Conservation (phyloP, 2,888 invertebrate species). For the Rhamphomyia laevipes region DNA sequence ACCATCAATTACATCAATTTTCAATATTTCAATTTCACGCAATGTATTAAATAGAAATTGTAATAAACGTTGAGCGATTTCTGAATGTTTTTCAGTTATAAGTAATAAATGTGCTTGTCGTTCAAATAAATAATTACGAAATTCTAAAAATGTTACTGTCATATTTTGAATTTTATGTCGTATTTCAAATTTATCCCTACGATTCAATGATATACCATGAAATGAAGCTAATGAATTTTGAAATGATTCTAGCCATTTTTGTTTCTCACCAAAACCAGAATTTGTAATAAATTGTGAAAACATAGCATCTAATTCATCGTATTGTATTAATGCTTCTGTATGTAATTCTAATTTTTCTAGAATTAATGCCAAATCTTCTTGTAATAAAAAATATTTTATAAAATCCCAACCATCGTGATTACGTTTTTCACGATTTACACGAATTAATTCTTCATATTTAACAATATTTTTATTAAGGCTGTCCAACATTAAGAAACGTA, state of each 20-base stretch:
- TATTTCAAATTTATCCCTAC: constrained; percentile 45
- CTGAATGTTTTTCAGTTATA: constrained; percentile 38
- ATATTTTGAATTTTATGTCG: constrained; percentile 28
- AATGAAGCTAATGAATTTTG: constrained; percentile 68
- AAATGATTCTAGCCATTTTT: constrained; percentile 74
- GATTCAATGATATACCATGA: constrained; percentile 61
- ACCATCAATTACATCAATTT: constrained; percentile 67
- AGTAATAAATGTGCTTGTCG: constrained; percentile 77
- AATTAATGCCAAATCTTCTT: constrained; percentile 93
- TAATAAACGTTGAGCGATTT: constrained; percentile 74
- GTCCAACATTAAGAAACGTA: constrained; percentile 63
- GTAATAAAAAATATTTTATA: constrained; percentile 82
- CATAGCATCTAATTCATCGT: constrained; percentile 92
- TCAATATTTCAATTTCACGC: constrained; percentile 70
- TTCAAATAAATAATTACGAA: constrained; percentile 87
- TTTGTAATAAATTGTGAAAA: constrained; percentile 94
- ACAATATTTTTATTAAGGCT: constrained; percentile 78
- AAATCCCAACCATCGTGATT: constrained; percentile 91
- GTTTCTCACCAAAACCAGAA: constrained; percentile 77
- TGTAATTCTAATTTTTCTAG: constrained; percentile 87
- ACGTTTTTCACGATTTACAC: constrained; percentile 78
- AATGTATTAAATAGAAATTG: constrained; percentile 83
- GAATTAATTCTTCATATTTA: constrained; percentile 80
- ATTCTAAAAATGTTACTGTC: constrained; percentile 66
- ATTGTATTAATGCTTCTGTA: constrained; percentile 91